These are phyloP conservation scores for Urocitellus parryii DNA, from an alignment of 2,113 vertebrate species.

Conservation along the genomic window DNA sequence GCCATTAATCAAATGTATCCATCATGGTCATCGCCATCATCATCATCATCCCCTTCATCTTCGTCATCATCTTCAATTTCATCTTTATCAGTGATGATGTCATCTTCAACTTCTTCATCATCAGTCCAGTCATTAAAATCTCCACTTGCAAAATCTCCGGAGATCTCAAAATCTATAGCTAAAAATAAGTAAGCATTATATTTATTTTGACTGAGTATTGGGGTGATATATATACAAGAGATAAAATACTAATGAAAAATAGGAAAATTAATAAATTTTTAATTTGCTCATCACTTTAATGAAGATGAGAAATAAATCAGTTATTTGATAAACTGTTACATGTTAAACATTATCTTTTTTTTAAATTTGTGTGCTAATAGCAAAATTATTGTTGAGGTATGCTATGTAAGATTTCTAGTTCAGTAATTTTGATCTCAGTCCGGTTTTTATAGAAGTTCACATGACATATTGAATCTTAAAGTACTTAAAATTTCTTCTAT, in stretches of 20 bases:
- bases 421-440: neutral
- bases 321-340: too few species aligned
- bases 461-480: neutral
- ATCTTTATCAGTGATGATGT: conserved; percentile 91
- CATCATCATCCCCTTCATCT: conserved; percentile 93
- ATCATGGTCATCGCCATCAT: conserved; percentile 91
- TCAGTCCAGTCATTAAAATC: conserved; percentile 92
- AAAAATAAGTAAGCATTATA: conserved; percentile 60
- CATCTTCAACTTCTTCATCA: conserved; percentile 89
- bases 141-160: conserved; percentile 96
- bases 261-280: neutral
- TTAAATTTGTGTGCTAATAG: neutral
- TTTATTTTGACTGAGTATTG: neutral
- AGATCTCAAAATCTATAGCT: conserved; percentile 93
- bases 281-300: neutral
- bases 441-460: neutral
- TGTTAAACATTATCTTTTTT: neutral
- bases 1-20: conserved; percentile 93
- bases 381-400: neutral
- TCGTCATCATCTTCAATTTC: conserved; percentile 93
- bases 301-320: neutral
- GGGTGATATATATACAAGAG: neutral
- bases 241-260: neutral
- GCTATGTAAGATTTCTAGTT: neutral
- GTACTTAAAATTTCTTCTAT: neutral